Conservation (phyloP, 2,797 vertebrate genomes). For the Stomatorhinus walkeri region DNA sequence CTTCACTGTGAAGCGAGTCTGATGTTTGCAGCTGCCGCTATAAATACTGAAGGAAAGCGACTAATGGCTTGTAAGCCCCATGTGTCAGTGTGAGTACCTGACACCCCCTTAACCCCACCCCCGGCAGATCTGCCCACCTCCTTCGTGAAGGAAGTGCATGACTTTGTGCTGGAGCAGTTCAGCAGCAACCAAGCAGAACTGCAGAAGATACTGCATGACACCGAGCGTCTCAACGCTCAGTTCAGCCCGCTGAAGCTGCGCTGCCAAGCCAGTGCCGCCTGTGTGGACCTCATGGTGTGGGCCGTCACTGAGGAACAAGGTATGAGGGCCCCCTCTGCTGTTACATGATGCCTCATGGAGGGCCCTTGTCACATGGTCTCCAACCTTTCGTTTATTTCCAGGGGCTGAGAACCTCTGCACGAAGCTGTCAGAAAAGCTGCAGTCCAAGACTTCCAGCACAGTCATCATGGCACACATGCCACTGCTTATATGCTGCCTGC, state of each 20-base stretch:
- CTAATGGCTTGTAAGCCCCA: not conserved
- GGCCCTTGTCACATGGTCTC: not conserved
- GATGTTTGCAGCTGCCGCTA: not conserved
- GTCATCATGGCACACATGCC: slow-evolving; percentile 92
- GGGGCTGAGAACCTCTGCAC: slow-evolving; percentile 90
- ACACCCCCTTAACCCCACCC: not conserved
- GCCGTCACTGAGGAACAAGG: slow-evolving; percentile 94
- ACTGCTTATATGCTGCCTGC: slow-evolving; percentile 86
- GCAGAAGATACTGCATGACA: slow-evolving; percentile 83
- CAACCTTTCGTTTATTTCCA: slow-evolving; percentile 36
- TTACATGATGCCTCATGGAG: not conserved
- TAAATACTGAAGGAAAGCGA: not conserved
- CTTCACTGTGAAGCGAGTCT: not conserved
- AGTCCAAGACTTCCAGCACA: slow-evolving; percentile 94
- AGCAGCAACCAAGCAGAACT: slow-evolving; percentile 87
- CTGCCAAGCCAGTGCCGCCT: slow-evolving; percentile 91
- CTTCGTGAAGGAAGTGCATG: slow-evolving; percentile 87
- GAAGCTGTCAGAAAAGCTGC: slow-evolving; percentile 89
- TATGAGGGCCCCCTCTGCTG: slow-evolving; percentile 35
- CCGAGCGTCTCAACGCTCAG: slow-evolving; percentile 69
- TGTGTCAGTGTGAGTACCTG: not conserved
- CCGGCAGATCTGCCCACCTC: slow-evolving; percentile 69
- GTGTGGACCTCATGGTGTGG: slow-evolving; percentile 98
- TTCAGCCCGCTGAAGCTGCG: slow-evolving; percentile 84
- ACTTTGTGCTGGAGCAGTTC: slow-evolving; percentile 92